Evolutionary conservation across 2,113 vertebrate genomes (phyloP).

Genomic region (Callaeas wilsoni): DNA sequence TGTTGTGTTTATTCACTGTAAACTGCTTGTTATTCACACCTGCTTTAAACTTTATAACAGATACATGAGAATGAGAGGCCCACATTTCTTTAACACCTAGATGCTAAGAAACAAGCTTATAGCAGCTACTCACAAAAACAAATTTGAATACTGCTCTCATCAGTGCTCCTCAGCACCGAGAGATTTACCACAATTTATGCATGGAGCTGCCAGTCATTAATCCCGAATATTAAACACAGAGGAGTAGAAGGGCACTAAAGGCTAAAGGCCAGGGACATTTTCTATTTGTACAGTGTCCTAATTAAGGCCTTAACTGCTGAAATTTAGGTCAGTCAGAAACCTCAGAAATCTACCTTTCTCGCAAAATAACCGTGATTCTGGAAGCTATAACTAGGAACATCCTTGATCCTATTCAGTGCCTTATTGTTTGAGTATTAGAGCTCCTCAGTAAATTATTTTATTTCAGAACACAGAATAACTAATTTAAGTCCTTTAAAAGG

Average conservation of each 20-base stretch:
- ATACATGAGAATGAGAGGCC: neutral
- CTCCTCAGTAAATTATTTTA: neutral
- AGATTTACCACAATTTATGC: neutral
- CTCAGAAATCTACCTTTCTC: neutral
- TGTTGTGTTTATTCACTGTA: neutral
- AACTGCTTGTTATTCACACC: neutral
- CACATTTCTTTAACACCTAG: neutral
- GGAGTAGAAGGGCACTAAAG: neutral
- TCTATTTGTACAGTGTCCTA: neutral
- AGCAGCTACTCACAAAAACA: neutral
- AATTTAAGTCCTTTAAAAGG: neutral
- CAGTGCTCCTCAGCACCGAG: neutral
- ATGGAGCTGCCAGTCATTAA: neutral
- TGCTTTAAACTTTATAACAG: neutral
- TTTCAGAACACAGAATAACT: neutral
- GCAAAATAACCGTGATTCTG: neutral
- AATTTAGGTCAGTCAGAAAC: neutral
- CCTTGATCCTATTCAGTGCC: neutral
- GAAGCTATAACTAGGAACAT: neutral
- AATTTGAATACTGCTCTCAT: neutral
- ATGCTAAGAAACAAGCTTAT: neutral
- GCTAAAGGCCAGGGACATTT: neutral
- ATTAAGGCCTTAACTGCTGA: neutral
- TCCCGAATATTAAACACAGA: neutral
- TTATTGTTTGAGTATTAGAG: neutral